phyloP scores from a whole-genome alignment of 2,113 vertebrate species.

The Speoplatyrhinus poulsoni region DNA sequence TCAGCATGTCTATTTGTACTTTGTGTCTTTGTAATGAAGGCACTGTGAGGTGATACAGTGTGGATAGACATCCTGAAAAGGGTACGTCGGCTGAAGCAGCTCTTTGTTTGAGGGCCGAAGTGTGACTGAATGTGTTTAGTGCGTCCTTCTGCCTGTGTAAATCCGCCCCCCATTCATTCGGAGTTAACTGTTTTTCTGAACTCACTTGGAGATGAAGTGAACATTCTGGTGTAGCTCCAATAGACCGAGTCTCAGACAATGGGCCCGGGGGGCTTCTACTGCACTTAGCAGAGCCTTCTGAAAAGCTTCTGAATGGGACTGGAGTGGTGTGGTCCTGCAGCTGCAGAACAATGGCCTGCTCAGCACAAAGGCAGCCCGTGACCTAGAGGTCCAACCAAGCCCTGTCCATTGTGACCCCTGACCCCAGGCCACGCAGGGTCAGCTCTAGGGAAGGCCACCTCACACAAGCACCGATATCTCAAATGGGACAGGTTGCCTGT shows the following conservation, averaged over 20 bases:
- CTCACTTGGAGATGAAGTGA: conserved; percentile 68
- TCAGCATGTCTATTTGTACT: too few species aligned
- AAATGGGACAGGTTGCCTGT: neutral
- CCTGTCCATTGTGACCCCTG: conserved; percentile 55
- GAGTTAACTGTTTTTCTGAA: conserved; percentile 64
- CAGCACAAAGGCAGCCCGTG: conserved; percentile 60
- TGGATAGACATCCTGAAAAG: conserved; percentile 36
- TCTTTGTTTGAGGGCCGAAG: conserved; percentile 35
- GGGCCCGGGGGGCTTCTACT: conserved; percentile 40
- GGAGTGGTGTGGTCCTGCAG: conserved; percentile 54
- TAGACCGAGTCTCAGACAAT: conserved; percentile 61
- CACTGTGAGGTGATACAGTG: conserved; percentile 40
- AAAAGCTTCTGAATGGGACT: conserved; percentile 58
- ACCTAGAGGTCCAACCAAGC: conserved; percentile 46
- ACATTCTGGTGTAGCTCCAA: conserved; percentile 59
- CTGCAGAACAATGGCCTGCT: conserved; percentile 60
- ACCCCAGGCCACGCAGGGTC: conserved; percentile 41
- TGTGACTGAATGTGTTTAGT: conserved; percentile 56
- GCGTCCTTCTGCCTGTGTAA: conserved; percentile 60
- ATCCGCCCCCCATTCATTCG: conserved; percentile 53
- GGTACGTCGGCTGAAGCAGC: conserved; percentile 38
- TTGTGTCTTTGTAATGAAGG: conserved; percentile 8
- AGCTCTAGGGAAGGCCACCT: conserved; percentile 21
- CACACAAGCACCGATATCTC: conserved; percentile 14
- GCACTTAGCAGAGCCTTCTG: conserved; percentile 59